Percentiles rank a stretch among this genome's conserved stretches.
Conservation (phyloP, 2,888 invertebrate genomes). For the Muscina levida region DNA sequence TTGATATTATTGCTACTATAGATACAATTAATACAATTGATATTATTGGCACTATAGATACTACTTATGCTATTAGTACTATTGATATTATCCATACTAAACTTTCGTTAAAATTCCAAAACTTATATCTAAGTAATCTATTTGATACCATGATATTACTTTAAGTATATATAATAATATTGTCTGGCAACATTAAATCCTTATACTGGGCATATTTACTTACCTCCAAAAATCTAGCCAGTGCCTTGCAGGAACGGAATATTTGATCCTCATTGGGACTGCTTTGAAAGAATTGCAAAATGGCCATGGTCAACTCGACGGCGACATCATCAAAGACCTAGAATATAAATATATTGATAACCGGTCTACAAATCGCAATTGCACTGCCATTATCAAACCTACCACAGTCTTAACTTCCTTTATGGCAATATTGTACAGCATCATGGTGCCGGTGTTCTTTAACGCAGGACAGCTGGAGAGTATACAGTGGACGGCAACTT, state of each 20-base stretch:
- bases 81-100: no score
- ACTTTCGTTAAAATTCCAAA: no score
- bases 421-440: conserved; percentile 94
- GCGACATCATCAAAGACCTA: conserved; percentile 97
- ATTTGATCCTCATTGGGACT: conserved; percentile 90
- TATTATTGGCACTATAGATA: no score
- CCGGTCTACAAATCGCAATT: neutral
- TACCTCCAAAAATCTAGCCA: conserved; percentile 82
- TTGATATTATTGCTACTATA: no score
- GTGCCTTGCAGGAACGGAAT: conserved; percentile 88
- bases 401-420: conserved; percentile 99
- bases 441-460: conserved; percentile 91
- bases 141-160: no score
- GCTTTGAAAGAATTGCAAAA: conserved; percentile 92
- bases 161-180: no score
- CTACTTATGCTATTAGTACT: no score
- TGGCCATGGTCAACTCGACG: conserved; percentile 93
- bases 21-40: no score
- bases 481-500: conserved; percentile 92
- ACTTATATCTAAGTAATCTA: no score
- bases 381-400: conserved; percentile 82
- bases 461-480: conserved; percentile 86
- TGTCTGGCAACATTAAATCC: no score
- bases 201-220: no score
- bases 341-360: conserved; percentile 59